These are phyloP conservation scores for Mionectes macconnelli DNA, from an alignment of 2,113 vertebrate genomes.

Conservation along the genomic window DNA sequence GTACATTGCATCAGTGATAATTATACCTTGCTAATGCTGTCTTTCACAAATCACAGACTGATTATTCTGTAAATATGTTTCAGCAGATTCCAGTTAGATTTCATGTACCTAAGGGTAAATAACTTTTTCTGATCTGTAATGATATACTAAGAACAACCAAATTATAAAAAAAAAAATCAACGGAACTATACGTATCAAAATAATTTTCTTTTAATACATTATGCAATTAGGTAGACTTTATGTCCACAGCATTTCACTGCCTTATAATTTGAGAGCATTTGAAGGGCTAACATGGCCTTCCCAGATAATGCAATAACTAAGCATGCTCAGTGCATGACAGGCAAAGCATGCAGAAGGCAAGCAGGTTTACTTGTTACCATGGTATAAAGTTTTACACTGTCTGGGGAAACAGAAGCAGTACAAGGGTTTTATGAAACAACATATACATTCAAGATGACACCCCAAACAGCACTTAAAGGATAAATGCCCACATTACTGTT, in stretches of 20 bases:
- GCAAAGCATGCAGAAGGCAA: background rate
- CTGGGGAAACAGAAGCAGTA: background rate
- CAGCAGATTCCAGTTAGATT: background rate
- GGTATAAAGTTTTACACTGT: background rate
- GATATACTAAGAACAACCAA: background rate
- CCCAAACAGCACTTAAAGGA: background rate
- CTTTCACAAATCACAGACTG: background rate
- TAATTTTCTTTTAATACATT: background rate
- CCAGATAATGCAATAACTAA: background rate
- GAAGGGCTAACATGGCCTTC: background rate
- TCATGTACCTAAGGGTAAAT: background rate
- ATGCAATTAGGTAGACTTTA: background rate
- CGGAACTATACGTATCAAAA: background rate
- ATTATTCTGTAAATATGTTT: background rate
- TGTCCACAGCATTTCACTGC: background rate
- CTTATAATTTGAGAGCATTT: background rate
- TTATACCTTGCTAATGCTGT: background rate
- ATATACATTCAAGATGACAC: background rate
- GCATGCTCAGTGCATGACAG: background rate
- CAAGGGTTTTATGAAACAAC: background rate
- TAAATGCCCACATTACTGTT: background rate
- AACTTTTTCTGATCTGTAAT: background rate
- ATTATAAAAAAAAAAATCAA: background rate
- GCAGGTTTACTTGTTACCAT: background rate
- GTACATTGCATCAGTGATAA: background rate